phyloP scores from a whole-genome alignment of 2,113 vertebrate genomes.

The Rana temporaria region DNA sequence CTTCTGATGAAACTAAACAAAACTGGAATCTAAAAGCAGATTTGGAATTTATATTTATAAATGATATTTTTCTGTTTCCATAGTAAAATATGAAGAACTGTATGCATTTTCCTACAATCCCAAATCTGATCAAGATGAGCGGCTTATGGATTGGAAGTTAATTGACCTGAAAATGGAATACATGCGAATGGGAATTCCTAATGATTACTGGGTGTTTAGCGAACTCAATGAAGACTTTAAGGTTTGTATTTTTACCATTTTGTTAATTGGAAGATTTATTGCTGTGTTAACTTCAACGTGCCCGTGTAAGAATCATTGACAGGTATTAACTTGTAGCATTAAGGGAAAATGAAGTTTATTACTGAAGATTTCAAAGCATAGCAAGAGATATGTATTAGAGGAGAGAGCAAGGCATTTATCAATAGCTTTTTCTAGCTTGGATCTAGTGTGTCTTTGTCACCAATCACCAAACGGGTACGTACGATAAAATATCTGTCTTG shows the following conservation, averaged over 20 bases:
- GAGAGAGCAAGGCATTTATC: too few species aligned
- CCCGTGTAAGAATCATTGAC: too few species aligned
- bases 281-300: too few species aligned
- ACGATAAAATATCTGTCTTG: too few species aligned
- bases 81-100: slow-evolving; percentile 77
- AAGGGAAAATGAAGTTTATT: too few species aligned
- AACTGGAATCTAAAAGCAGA: neutral
- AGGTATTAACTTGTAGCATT: too few species aligned
- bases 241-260: slow-evolving; percentile 67
- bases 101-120: slow-evolving; percentile 84
- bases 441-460: too few species aligned
- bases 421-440: too few species aligned
- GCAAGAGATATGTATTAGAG: too few species aligned
- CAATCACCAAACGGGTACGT: too few species aligned
- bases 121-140: slow-evolving; percentile 72
- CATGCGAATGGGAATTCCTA: slow-evolving; percentile 79
- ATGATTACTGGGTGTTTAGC: slow-evolving; percentile 74
- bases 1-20: neutral
- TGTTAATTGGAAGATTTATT: neutral
- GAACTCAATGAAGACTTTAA: slow-evolving; percentile 77
- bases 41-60: too few species aligned
- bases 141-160: slow-evolving; percentile 75
- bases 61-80: slow-evolving; percentile 17
- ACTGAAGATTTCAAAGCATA: too few species aligned
- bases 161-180: slow-evolving; percentile 76